These are phyloP conservation scores for Raphicerus campestris DNA, from an alignment of 2,113 vertebrate genomes.

Conservation along the genomic window DNA sequence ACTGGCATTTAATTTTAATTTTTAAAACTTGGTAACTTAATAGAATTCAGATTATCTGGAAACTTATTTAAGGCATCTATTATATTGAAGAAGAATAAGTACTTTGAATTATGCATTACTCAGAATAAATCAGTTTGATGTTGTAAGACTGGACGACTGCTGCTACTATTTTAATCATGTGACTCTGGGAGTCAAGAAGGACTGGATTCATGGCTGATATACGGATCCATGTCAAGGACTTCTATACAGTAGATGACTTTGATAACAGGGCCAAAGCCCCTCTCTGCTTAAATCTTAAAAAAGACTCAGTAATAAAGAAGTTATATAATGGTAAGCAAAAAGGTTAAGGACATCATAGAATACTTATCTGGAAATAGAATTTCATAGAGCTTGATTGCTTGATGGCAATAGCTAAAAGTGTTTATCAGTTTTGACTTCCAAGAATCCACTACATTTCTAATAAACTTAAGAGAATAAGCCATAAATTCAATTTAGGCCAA, in stretches of 20 bases:
- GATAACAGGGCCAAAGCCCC: background rate
- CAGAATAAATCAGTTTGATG: slow-evolving; percentile 12
- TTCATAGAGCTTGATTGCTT: background rate
- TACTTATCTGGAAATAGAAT: background rate
- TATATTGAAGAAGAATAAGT: slow-evolving; percentile 9
- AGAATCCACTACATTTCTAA: slow-evolving; percentile 17
- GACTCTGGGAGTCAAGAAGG: background rate
- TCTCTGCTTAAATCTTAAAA: slow-evolving; percentile 18
- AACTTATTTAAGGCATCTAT: background rate
- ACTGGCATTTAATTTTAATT: background rate
- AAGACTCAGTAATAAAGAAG: background rate
- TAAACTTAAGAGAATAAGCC: slow-evolving; percentile 4
- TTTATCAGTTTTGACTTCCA: background rate
- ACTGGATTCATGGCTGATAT: background rate
- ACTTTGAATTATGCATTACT: slow-evolving; percentile 1
- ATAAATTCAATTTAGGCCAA: background rate
- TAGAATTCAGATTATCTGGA: slow-evolving; percentile 43
- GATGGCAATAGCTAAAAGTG: slow-evolving; percentile 10
- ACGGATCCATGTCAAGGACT: background rate
- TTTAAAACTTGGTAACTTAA: background rate
- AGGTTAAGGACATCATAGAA: background rate
- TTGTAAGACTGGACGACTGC: background rate
- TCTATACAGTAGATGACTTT: slow-evolving; percentile 1
- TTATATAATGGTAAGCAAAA: background rate
- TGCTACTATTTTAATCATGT: slow-evolving; percentile 12